Conservation (phyloP, 2,888 invertebrate genomes). For the Apodemia zela region DNA sequence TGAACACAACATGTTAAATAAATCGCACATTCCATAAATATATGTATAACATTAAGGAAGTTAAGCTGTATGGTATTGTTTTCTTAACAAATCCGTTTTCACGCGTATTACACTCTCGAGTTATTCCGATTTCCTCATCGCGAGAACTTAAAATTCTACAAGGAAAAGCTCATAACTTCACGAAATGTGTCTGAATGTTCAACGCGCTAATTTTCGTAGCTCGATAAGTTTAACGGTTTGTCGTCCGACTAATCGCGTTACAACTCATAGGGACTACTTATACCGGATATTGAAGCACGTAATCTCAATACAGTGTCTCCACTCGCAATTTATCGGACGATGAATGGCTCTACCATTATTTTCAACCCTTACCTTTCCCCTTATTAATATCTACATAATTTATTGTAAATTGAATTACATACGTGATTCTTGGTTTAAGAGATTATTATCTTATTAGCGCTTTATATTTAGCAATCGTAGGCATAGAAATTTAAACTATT, state of each 20-base stretch:
- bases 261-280: slow-evolving; percentile 43
- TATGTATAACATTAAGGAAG: slow-evolving; percentile 3
- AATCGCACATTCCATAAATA: background rate
- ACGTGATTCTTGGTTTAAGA: slow-evolving; percentile 62
- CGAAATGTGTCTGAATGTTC: slow-evolving; percentile 42
- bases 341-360: slow-evolving; percentile 72
- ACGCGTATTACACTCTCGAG: slow-evolving; percentile 40
- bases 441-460: slow-evolving; percentile 31
- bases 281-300: slow-evolving; percentile 79
- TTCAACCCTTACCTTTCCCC: slow-evolving; percentile 74
- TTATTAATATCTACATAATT: slow-evolving; percentile 80
- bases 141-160: slow-evolving; percentile 40
- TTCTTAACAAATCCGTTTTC: slow-evolving; percentile 32
- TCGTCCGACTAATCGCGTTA: slow-evolving; percentile 29
- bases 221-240: slow-evolving; percentile 31
- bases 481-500: too few relatives aligned
- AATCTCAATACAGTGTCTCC: slow-evolving; percentile 76
- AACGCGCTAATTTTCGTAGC: slow-evolving; percentile 44
- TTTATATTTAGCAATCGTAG: background rate
- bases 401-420: slow-evolving; percentile 79
- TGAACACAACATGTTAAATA: background rate
- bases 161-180: slow-evolving; percentile 40
- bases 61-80: slow-evolving; percentile 29
- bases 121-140: slow-evolving; percentile 43
- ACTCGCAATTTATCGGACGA: slow-evolving; percentile 76